Evolutionary conservation across 2,888 invertebrate genomes (phyloP), one percentile per base, ranked within the genome.

Genomic region (Brachypalpus laphriformis): DNA sequence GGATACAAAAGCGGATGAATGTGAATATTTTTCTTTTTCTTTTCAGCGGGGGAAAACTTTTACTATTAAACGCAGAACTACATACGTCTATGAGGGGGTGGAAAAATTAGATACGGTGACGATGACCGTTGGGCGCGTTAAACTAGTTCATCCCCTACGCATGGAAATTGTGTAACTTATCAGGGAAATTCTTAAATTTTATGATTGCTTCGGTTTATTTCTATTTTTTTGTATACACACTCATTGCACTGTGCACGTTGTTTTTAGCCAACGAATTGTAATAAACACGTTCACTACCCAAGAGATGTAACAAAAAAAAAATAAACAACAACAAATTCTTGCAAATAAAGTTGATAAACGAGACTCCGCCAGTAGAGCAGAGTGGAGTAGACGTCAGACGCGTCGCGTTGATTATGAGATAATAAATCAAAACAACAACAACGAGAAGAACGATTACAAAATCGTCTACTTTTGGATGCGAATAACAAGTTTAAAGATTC

Each of bases 111-210:
- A 16, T 5, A 37, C 31, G 37, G 47, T 63, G 63, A 77, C 66
- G 71, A 68, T 56, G 66, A 77, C 72, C 74, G 56, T 74, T 68
- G 40, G 47, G 66, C 40, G 78, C 54, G 37, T 61, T 77, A n/a
- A n/a, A 61, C 42, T 16, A 63, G 20, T 34, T 40, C 74, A 74
- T 40, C 68, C 78, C 72, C 68, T 51, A 57, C 51, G 49, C 54
- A 49, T 45, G 31, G 31, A 14, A 68, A 78, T 78, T 83, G 83
- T 83, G 47, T 83, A 83, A 83, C 56, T 37, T 14, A 45, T 14
- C 16, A 25, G 56, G 34, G 81, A 37, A n/a, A 47, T 45, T 31
- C 5, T 25, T 25, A n/a, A n/a, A n/a, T n/a, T n/a, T n/a, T n/a
- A n/a, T n/a, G n/a, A n/a, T n/a, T n/a, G n/a, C n/a, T n/a, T n/a